Percentiles rank a stretch among this genome's conserved stretches.
Evolutionary conservation across 2,888 invertebrate species (phyloP).

Genomic region (Eudemis profundana): DNA sequence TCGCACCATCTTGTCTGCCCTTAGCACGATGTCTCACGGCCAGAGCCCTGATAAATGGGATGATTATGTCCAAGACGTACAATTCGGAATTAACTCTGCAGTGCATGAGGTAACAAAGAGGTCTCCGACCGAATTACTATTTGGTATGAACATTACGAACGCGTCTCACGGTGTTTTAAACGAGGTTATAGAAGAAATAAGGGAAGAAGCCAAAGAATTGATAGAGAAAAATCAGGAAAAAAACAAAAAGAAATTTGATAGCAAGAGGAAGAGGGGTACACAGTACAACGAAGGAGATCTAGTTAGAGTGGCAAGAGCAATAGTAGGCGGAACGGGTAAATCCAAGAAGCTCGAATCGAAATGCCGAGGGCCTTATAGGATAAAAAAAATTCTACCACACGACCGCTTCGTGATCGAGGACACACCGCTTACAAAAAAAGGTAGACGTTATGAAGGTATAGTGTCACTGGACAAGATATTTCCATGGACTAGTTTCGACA

Average conservation of each 20-base stretch:
- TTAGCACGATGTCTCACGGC: slow-evolving; percentile 13
- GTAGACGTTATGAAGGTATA: slow-evolving; percentile 46
- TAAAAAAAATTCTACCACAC: slow-evolving; percentile 14
- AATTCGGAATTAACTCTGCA: slow-evolving; percentile 27
- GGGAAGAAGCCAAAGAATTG: slow-evolving; percentile 28
- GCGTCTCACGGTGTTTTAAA: slow-evolving; percentile 42
- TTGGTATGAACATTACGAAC: slow-evolving; percentile 21
- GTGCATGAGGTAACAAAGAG: not conserved
- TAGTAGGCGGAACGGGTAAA: not conserved
- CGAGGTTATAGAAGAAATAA: slow-evolving; percentile 38
- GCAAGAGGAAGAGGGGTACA: slow-evolving; percentile 23
- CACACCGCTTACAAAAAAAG: slow-evolving; percentile 48
- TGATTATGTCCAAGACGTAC: slow-evolving; percentile 37
- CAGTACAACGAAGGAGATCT: slow-evolving; percentile 30
- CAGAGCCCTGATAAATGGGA: slow-evolving; percentile 27
- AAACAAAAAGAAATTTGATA: slow-evolving; percentile 37
- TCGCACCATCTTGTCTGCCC: not conserved
- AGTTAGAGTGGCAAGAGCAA: slow-evolving; percentile 22
- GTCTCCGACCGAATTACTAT: not conserved
- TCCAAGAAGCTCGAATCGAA: slow-evolving; percentile 37
- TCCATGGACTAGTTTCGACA: slow-evolving; percentile 49
- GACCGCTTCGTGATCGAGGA: slow-evolving; percentile 49
- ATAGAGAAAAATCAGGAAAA: slow-evolving; percentile 39
- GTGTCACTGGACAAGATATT: slow-evolving; percentile 50
- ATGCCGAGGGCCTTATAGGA: slow-evolving; percentile 25